A percentile compares a stretch with the other conserved stretches of the same genome.
These are phyloP conservation scores for Chiroxiphia lanceolata DNA, from an alignment of 2,797 vertebrate genomes.

Conservation along the genomic window DNA sequence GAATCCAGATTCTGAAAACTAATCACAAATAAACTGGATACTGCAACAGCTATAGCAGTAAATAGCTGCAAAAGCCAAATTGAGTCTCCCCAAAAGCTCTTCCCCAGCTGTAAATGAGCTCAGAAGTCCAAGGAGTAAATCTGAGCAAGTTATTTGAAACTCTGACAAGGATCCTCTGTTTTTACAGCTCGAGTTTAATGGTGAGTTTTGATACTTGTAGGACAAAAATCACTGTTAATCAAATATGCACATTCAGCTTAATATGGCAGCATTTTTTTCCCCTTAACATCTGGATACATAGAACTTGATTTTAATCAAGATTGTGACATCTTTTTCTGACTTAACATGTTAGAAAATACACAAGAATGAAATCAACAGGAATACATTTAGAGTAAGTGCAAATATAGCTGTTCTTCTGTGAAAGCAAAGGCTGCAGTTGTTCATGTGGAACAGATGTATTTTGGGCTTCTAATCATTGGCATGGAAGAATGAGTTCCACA, in stretches of 20 bases:
- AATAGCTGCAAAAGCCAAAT: neutral
- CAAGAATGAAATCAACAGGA: slow-evolving; percentile 1
- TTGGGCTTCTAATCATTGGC: slow-evolving; percentile 53
- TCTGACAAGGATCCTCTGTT: neutral
- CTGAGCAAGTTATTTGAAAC: neutral
- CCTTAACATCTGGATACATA: neutral
- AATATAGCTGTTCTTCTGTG: slow-evolving; percentile 43
- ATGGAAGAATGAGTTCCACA: slow-evolving; percentile 69
- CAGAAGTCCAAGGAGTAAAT: neutral
- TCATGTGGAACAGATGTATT: slow-evolving; percentile 58
- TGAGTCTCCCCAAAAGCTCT: neutral
- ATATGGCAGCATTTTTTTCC: neutral
- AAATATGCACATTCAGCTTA: neutral
- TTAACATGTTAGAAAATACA: neutral
- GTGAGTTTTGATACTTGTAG: neutral
- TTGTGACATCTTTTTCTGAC: neutral
- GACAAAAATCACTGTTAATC: neutral
- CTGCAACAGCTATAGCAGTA: rapidly evolving
- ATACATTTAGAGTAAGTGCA: neutral
- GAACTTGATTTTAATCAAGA: neutral
- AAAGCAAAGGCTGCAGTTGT: slow-evolving; percentile 56
- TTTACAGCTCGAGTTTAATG: neutral
- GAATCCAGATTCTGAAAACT: neutral
- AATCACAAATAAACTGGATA: neutral
- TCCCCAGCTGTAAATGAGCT: neutral